Evolutionary conservation across 2,888 invertebrate species (phyloP), one percentile per base, ranked within the genome.

Genomic region (Hemicrepidius hirtus): DNA sequence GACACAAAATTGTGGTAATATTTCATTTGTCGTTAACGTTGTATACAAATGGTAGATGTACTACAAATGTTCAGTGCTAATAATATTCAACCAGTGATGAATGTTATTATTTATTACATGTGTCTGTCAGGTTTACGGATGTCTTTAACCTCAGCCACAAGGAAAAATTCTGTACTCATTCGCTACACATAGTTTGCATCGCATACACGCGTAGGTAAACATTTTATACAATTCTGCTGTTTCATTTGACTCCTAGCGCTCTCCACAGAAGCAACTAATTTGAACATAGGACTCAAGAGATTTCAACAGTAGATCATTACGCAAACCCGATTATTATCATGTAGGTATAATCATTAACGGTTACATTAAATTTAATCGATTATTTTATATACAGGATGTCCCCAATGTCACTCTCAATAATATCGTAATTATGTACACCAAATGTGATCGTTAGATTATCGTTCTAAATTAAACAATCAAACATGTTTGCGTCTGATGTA

Each of bases 41-140:
- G 63, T 60, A 46, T 44, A 64, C 50, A 44, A 59, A 18, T 44
- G 50, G 16, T 60, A 28, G 50, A 67, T 55, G 68, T 69, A 74
- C 62, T 75, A 70, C 71, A 75, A 75, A 77, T 74, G 72, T 64
- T 73, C 73, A 72, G 75, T 75, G 77, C 77, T 79, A 78, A 79
- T 79, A 79, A 80, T 79, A 80, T 80, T 77, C 77, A 75, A 74
- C 71, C 74, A 76, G 78, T 80, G 80, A 80, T 79, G 79, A 75
- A 80, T 77, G 80, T 79, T 79, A 80, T 78, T 80, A 80, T 80
- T 80, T 79, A 79, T 80, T 80, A 71, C 78, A 73, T 77, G 77
- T 74, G 78, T 79, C 80, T 79, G 80, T 80, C 79, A 80, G 69
- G 72, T 78, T 78, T 80, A 80, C 76, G 75, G 78, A 80, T 80